A percentile compares a stretch with the other conserved stretches of the same genome.
Conservation (phyloP, 2,797 vertebrate genomes). For the Pangasius krempfi region DNA sequence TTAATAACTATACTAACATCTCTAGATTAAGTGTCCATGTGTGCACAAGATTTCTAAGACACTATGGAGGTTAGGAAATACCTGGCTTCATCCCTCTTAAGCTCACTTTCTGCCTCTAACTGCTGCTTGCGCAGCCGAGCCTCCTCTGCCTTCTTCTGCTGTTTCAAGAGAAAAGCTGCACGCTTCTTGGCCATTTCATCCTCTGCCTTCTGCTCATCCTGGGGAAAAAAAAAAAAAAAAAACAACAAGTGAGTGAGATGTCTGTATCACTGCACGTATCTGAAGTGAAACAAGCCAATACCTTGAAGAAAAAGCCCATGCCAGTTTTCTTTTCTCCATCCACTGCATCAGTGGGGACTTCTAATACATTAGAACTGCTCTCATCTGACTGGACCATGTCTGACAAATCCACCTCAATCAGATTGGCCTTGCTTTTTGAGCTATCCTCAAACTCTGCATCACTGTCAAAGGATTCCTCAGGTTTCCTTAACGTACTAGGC, state of each 20-base stretch:
- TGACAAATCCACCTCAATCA: constrained; percentile 93
- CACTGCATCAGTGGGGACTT: constrained; percentile 55
- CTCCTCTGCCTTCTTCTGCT: constrained; percentile 96
- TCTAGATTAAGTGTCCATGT: not conserved
- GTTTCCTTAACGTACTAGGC: constrained; percentile 65
- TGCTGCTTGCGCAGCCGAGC: constrained; percentile 88
- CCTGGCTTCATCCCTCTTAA: constrained; percentile 92
- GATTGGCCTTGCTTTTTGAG: constrained; percentile 79
- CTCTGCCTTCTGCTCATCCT: constrained; percentile 92
- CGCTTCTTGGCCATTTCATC: constrained; percentile 95
- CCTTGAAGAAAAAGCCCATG: constrained; percentile 98
- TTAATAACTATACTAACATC: not conserved
- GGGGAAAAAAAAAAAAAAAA: not conserved
- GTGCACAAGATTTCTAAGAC: not conserved
- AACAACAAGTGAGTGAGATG: not conserved
- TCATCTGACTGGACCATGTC: constrained; percentile 82
- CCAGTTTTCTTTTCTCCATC: constrained; percentile 90
- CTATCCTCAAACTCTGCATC: constrained; percentile 78
- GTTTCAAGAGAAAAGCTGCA: constrained; percentile 91
- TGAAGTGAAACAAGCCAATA: constrained; percentile 55
- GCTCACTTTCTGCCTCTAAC: constrained; percentile 89
- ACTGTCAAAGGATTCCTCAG: constrained; percentile 70
- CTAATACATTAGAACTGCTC: constrained; percentile 63
- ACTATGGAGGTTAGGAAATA: constrained; percentile 58
- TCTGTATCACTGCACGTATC: not conserved